Conservation (phyloP, 2,797 vertebrate species). For the Otolemur crassicaudatus region DNA sequence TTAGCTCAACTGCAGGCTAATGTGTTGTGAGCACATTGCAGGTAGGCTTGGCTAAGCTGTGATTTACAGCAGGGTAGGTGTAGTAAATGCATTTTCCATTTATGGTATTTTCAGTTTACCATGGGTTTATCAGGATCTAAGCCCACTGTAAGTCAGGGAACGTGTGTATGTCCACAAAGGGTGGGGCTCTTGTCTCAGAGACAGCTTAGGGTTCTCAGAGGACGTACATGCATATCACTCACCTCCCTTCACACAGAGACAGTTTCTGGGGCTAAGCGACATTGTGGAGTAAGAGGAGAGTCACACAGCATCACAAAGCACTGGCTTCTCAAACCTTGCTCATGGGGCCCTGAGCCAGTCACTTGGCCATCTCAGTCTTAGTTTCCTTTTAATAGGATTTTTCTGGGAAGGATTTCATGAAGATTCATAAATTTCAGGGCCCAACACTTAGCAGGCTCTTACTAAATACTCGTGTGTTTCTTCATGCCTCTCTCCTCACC, state of each 20-base stretch:
- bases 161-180: no score
- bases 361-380: not conserved
- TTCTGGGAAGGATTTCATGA: constrained; percentile 30
- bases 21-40: not conserved
- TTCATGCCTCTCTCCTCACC: not conserved
- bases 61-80: not conserved
- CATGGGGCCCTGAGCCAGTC: not conserved
- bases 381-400: not conserved
- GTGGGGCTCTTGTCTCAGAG: not conserved
- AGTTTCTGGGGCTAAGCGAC: not conserved
- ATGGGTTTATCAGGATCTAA: not conserved
- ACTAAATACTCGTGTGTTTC: not conserved
- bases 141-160: not conserved
- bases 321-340: not conserved
- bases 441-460: not conserved
- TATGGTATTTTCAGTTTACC: not conserved
- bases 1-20: not conserved
- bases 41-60: not conserved
- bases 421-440: not conserved
- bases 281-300: not conserved
- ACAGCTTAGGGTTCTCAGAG: not conserved
- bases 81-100: not conserved
- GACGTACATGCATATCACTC: not conserved
- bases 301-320: accelerated
- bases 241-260: not conserved